phyloP scores from a whole-genome alignment of 2,888 invertebrate species.

The Papilio elwesi region DNA sequence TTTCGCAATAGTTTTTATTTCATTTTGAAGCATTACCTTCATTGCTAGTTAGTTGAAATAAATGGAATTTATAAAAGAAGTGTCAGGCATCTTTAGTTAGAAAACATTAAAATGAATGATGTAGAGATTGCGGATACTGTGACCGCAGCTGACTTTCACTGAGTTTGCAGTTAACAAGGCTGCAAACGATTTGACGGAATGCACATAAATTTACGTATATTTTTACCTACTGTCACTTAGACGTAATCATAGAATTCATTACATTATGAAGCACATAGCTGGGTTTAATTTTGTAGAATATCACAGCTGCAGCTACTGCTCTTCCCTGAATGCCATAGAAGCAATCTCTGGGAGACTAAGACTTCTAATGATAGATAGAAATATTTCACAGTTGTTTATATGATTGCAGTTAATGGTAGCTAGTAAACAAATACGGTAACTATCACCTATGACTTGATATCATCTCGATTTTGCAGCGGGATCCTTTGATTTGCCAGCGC shows the following conservation, averaged over 20 bases:
- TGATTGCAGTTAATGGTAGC: too few relatives aligned
- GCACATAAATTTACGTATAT: conserved; percentile 3
- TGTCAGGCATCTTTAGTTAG: background rate
- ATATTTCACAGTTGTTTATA: too few relatives aligned
- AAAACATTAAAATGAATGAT: background rate
- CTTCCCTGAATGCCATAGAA: too few relatives aligned
- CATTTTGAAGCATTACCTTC: too few relatives aligned
- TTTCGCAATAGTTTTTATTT: too few relatives aligned
- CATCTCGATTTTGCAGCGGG: too few relatives aligned
- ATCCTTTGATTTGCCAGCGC: too few relatives aligned
- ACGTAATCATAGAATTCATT: background rate
- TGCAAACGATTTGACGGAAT: background rate
- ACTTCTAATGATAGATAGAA: too few relatives aligned
- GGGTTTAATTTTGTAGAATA: background rate
- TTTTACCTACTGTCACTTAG: background rate
- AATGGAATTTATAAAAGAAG: background rate
- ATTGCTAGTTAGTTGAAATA: background rate
- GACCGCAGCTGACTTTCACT: conserved; percentile 2
- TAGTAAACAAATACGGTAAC: too few relatives aligned
- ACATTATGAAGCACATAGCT: background rate
- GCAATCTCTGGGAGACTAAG: too few relatives aligned
- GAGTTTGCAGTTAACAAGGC: background rate
- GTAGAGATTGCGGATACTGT: background rate
- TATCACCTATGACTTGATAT: too few relatives aligned
- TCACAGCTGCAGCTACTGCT: background rate